Conservation (phyloP, 2,113 vertebrate species). For the Chaetorhynchus papuensis region DNA sequence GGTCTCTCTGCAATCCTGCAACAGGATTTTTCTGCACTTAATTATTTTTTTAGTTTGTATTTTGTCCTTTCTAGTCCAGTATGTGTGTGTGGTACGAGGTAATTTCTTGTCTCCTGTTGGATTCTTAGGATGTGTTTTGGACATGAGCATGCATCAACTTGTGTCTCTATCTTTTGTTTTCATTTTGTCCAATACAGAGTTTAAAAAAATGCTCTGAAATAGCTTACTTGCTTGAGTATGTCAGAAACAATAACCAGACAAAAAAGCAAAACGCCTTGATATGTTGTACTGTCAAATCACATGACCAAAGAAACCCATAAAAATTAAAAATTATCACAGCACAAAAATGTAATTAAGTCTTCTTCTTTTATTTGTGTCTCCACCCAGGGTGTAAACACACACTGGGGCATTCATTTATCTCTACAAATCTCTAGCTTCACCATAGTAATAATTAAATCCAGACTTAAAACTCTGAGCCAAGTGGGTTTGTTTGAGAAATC, state of each 20-base stretch:
- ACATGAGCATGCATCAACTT: not conserved
- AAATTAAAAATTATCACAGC: constrained; percentile 43
- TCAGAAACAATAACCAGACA: not conserved
- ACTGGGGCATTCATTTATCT: constrained; percentile 45
- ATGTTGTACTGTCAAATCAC: constrained; percentile 28
- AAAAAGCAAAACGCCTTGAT: constrained; percentile 9
- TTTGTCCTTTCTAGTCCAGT: not conserved
- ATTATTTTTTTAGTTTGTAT: not conserved
- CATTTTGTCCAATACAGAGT: not conserved
- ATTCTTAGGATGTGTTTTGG: not conserved
- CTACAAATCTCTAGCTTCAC: constrained; percentile 34
- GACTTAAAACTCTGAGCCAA: constrained; percentile 46
- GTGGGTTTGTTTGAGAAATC: constrained; percentile 36
- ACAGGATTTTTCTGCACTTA: not conserved
- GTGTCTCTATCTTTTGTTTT: not conserved
- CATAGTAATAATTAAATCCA: constrained; percentile 66
- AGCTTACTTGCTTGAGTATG: not conserved
- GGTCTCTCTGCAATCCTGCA: not conserved
- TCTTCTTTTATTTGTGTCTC: constrained; percentile 70
- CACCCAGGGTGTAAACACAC: constrained; percentile 56
- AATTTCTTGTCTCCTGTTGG: not conserved
- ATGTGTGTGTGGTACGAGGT: not conserved
- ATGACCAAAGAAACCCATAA: constrained; percentile 54
- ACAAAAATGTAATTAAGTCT: constrained; percentile 65
- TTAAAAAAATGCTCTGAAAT: not conserved